Evolutionary conservation across 2,113 vertebrate species (phyloP), one percentile per base, ranked within the genome.

Genomic region (Siphamia tubifer): DNA sequence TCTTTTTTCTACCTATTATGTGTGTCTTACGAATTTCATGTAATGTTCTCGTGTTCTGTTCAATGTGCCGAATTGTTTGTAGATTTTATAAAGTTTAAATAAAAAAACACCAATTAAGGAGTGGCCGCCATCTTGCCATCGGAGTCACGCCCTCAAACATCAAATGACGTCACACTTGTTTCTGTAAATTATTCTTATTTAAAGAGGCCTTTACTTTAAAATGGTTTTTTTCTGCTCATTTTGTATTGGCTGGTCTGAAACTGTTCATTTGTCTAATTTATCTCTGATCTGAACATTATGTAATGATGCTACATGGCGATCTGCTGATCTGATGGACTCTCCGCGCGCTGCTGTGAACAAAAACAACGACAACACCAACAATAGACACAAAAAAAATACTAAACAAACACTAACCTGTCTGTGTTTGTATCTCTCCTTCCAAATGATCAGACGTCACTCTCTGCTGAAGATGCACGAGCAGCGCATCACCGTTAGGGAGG

Each of bases 401-500:
- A n/a, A n/a, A n/a, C n/a, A n/a, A n/a, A n/a, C n/a, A n/a, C 35
- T 39, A 3, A 71, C 51, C 68, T 55, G n/a, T 1, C 11, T 21
- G 35, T 2, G 4, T 43, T 11, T 64, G 10, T n/a, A n/a, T 36
- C 5, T 7, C 25, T 25, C 25, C 25, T 53, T 16, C 8, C 19
- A 20, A 17, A n/a, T 40, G 8, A 21, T 52, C 27, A 0, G 23
- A 27, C 1, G 32, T 23, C 15, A 12, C 34, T 49, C 38, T 9
- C 15, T 21, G 32, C 19, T 8, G 17, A 15, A 25, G 7, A 10
- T 24, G 66, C 74, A 32, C 3, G 8, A 36, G 45, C 49, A 72
- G 72, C 58, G 66, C 48, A 55, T 68, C 77, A 45, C 36, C 12
- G 2, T 20, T 12, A 31, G 43, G 40, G 78, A 64, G 27, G 21